Evolutionary conservation across 2,797 vertebrate species (phyloP).

Genomic region (Bradypodion ventrale): DNA sequence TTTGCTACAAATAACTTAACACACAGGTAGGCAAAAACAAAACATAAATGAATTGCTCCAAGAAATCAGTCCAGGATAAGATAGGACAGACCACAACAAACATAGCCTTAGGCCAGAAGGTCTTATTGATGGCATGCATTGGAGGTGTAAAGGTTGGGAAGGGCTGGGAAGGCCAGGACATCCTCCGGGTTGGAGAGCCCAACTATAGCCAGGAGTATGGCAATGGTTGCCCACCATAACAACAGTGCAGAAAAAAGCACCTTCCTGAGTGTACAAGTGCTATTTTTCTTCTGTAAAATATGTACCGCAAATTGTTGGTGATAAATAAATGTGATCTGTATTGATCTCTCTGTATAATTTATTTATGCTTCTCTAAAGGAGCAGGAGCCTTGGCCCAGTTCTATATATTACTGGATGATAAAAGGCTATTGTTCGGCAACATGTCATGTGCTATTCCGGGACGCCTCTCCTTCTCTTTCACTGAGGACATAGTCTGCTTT

Average conservation of each 20-base stretch:
- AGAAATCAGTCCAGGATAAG: no score
- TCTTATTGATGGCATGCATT: no score
- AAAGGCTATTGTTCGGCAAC: not conserved
- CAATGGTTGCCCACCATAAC: not conserved
- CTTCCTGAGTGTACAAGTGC: rapidly evolving
- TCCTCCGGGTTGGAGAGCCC: no score
- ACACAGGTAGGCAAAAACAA: no score
- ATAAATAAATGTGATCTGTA: not conserved
- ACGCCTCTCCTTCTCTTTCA: not conserved
- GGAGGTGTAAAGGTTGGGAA: no score
- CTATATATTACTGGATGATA: not conserved
- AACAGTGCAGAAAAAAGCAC: not conserved
- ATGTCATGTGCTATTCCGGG: no score
- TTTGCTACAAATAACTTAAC: no score
- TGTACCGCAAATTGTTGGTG: not conserved
- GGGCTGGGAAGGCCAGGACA: not conserved
- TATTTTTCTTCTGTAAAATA: not conserved
- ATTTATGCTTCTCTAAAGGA: not conserved
- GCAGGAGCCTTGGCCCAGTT: not conserved
- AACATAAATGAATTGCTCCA: no score
- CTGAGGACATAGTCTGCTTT: no score
- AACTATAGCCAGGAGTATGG: not conserved
- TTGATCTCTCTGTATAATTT: not conserved
- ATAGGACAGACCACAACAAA: no score
- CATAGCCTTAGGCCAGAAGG: no score